Base-by-base conservation (phyloP, 2,113 vertebrate species). In the Zosterops japonicus region DNA sequence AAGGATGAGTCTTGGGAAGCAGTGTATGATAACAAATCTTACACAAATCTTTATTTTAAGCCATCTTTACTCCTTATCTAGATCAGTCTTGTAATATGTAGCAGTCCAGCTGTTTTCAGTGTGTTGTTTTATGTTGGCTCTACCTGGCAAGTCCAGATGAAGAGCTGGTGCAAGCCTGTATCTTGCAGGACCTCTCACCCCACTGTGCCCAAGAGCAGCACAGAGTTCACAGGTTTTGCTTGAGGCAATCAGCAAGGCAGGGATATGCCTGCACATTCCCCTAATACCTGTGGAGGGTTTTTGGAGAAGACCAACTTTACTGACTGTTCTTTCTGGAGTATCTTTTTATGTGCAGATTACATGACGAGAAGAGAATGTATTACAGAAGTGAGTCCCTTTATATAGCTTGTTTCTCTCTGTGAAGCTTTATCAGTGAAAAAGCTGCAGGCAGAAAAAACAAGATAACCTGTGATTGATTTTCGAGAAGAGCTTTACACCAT, bases 341-440 rank as follows among this genome's bases (percentile, higher is more conserved):
- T 53, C 83, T 83, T 92, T 86, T 63, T 39, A 91, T 46, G 49
- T 49, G 64, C 47, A 80, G 57, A 89, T 46, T 69, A 80, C 35
- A 64, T 1, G 11, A 82, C 55, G 33, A 31, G 61, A 61, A 68
- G 56, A 57, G 71, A 29, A 57, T 27, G 7, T 90, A 23, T 47
- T 91, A 87, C n/a, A 95, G 42, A 81, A 65, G 33, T 24, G 33
- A 72, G 44, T 70, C 53, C 27, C 39, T 64, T 92, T 72, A 64
- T 71, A 52, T 7, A 52, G 16, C 56, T 64, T 49, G 44, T 84
- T 90, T 27, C 41, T 36, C 18, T 71, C 80, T 91, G 59, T 76
- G 49, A 95, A 94, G 79, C 23, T 87, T 85, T 72, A 85, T 87
- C 71, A 87, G 23, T 44, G 24, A 83, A 87, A 94, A 96, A 94